Evolutionary conservation across 2,888 invertebrate genomes (phyloP).

Genomic region (Exocentrus adspersus): DNA sequence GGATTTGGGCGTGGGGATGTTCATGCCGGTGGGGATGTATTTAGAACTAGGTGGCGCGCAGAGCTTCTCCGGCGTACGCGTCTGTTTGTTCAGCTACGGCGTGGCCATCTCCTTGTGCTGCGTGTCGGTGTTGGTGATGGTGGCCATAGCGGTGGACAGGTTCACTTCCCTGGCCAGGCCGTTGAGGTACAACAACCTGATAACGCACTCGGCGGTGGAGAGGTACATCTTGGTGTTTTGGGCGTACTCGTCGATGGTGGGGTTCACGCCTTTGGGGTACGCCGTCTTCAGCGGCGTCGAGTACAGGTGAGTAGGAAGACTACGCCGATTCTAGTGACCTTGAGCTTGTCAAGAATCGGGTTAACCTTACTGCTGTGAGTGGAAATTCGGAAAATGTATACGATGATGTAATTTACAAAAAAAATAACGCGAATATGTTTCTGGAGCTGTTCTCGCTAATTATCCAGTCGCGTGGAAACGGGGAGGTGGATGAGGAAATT

Average conservation of each 20-base stretch:
- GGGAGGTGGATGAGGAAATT: too few species aligned
- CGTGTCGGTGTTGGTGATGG: constrained; percentile 70
- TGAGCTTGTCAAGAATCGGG: too few species aligned
- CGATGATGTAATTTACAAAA: too few species aligned
- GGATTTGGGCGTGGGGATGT: constrained; percentile 70
- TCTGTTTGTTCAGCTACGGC: constrained; percentile 70
- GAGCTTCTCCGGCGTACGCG: constrained; percentile 61
- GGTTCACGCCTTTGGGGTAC: constrained; percentile 67
- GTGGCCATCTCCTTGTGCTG: constrained; percentile 69
- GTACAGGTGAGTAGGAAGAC: constrained; percentile 46
- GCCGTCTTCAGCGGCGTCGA: constrained; percentile 59
- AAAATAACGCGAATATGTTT: too few species aligned
- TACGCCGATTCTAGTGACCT: too few species aligned
- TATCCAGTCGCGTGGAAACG: too few species aligned
- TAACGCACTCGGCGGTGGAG: constrained; percentile 70
- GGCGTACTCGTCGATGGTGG: constrained; percentile 68
- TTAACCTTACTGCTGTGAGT: too few species aligned
- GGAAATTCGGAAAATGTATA: too few species aligned
- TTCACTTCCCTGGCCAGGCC: constrained; percentile 72
- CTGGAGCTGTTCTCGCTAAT: too few species aligned
- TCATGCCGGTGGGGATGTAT: constrained; percentile 70
- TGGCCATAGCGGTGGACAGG: constrained; percentile 72
- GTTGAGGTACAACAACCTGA: constrained; percentile 71
- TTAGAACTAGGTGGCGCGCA: constrained; percentile 66
- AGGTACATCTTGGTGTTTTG: constrained; percentile 69